A percentile compares a stretch with the other conserved stretches of the same genome.
phyloP scores from a whole-genome alignment of 2,797 vertebrate species.

The Arrhamphus sclerolepis region DNA sequence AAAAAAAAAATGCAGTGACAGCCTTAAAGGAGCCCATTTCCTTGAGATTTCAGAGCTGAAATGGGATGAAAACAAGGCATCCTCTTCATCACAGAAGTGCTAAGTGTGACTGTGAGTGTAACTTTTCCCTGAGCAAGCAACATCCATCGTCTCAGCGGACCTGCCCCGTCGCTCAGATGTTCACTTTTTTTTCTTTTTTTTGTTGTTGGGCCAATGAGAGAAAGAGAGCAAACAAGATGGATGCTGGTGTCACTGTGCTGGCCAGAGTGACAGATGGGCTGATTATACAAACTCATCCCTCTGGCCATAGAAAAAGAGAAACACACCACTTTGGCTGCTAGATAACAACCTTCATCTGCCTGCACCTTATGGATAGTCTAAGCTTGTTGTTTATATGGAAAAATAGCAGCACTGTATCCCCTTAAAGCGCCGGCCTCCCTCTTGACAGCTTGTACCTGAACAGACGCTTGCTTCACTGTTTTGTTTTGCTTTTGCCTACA shows the following conservation, averaged over 20 bases:
- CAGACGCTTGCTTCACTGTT: constrained; percentile 41
- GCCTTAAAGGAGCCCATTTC: constrained; percentile 5
- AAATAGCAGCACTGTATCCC: constrained; percentile 11
- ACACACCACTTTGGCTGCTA: constrained; percentile 53
- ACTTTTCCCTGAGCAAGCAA: constrained; percentile 68
- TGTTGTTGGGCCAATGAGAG: constrained; percentile 35
- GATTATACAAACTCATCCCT: constrained; percentile 73
- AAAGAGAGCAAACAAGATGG: constrained; percentile 65
- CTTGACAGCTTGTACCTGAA: constrained; percentile 44
- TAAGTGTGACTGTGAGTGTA: constrained; percentile 48
- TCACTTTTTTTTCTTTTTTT: constrained; percentile 3
- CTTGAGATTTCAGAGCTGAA: constrained; percentile 26
- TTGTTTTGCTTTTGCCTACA: constrained; percentile 21
- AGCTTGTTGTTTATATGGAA: constrained; percentile 37
- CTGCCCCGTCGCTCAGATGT: constrained; percentile 41
- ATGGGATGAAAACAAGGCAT: constrained; percentile 28
- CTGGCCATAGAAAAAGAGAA: constrained; percentile 60
- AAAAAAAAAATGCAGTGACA: constrained; percentile 4
- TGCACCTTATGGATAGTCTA: constrained; percentile 45
- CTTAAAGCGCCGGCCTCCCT: constrained; percentile 35
- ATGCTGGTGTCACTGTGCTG: constrained; percentile 60
- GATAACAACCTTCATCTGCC: constrained; percentile 65
- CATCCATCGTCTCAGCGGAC: constrained; percentile 54
- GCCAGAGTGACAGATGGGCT: constrained; percentile 75
- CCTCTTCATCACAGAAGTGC: constrained; percentile 48